Percentiles rank a stretch among this genome's conserved stretches.
These are phyloP conservation scores for Rattus rattus DNA, from an alignment of 2,113 vertebrate genomes.

Conservation along the genomic window DNA sequence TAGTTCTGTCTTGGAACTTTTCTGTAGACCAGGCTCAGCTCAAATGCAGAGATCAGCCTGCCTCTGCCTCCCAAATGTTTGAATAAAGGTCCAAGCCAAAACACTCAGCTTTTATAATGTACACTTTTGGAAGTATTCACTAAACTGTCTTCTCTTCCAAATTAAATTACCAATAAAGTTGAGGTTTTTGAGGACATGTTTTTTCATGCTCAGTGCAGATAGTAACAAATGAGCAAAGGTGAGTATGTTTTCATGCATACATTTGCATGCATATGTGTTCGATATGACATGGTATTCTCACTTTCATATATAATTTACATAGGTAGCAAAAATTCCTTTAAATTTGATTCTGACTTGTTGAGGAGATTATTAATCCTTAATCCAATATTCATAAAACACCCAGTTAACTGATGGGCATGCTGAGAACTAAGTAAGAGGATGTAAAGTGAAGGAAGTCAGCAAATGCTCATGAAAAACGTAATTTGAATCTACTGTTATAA, in stretches of 20 bases:
- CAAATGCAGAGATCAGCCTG: neutral
- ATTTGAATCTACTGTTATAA: neutral
- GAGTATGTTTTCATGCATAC: neutral
- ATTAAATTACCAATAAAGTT: neutral
- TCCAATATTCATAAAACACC: neutral
- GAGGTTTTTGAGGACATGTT: neutral
- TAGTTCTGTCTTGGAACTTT: neutral
- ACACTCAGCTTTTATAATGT: neutral
- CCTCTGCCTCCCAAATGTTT: neutral
- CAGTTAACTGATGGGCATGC: neutral
- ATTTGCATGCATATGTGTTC: neutral
- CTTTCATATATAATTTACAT: neutral
- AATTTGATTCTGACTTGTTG: conserved; percentile 17
- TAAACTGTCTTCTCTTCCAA: neutral
- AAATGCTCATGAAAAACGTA: neutral
- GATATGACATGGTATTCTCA: neutral
- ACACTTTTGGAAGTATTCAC: neutral
- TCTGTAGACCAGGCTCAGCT: neutral
- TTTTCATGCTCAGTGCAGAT: neutral
- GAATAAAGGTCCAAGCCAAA: neutral
- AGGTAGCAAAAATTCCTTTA: neutral
- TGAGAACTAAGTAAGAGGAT: neutral
- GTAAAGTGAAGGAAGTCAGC: neutral
- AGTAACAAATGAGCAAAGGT: neutral
- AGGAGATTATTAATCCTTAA: neutral